phyloP scores from a whole-genome alignment of 2,113 vertebrate genomes.

The Anser cygnoides region DNA sequence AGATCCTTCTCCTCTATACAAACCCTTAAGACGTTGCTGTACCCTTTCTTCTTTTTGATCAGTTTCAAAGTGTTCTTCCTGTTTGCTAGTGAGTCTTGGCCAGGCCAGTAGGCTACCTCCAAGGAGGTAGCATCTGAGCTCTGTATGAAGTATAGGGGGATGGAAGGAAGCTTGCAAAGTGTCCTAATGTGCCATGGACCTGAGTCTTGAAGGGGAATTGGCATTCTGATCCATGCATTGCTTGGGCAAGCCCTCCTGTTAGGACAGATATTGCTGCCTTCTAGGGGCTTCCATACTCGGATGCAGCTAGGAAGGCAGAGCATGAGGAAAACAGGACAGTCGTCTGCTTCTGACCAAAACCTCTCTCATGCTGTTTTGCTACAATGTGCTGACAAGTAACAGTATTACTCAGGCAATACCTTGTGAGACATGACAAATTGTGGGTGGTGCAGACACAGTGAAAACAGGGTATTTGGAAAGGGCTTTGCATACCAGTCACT shows the following conservation, averaged over 20 bases:
- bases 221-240: not conserved
- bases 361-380: not conserved
- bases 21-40: not conserved
- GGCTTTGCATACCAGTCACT: fast-evolving
- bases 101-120: not conserved
- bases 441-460: not conserved
- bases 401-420: not conserved
- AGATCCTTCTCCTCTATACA: not conserved
- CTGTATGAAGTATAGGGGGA: not conserved
- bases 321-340: not conserved
- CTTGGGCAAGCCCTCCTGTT: not conserved
- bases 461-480: not conserved
- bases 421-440: not conserved
- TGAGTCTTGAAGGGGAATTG: not conserved
- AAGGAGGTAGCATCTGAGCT: not conserved
- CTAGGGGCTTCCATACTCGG: not conserved
- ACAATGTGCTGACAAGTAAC: not conserved
- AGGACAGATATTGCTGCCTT: not conserved
- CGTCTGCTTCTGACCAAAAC: not conserved
- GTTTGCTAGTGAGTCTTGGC: not conserved
- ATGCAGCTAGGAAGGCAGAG: not conserved
- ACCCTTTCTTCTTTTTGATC: not conserved
- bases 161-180: not conserved
- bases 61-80: not conserved
- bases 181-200: not conserved